phyloP scores from a whole-genome alignment of 2,888 invertebrate genomes.

The Polydrusus tereticollis region DNA sequence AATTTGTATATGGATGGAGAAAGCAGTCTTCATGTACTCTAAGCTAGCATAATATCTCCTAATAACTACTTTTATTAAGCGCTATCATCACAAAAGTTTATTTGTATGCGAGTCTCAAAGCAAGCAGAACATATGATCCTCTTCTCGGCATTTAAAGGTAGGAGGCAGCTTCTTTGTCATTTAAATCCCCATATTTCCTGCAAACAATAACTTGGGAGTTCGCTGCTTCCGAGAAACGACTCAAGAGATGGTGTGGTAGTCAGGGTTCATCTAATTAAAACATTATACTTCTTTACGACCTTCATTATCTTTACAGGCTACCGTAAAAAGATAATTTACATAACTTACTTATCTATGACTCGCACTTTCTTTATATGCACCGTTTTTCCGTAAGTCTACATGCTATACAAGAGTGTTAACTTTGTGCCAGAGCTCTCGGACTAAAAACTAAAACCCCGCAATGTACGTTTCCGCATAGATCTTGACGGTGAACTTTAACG shows the following conservation, averaged over 20 bases:
- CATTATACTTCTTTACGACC: not conserved
- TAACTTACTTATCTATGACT: not conserved
- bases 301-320: not conserved
- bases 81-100: not conserved
- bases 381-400: not conserved
- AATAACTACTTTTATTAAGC: not conserved
- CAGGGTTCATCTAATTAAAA: not conserved
- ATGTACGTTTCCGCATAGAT: constrained; percentile 62
- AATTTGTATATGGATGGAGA: too few relatives aligned
- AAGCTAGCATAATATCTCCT: too few relatives aligned
- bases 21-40: too few relatives aligned
- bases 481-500: constrained; percentile 65
- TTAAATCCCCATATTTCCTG: constrained; percentile 63
- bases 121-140: constrained; percentile 34
- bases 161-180: constrained; percentile 36
- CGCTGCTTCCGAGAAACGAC: constrained; percentile 29
- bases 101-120: constrained; percentile 17
- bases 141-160: constrained; percentile 27
- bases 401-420: not conserved
- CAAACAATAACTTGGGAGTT: constrained; percentile 61
- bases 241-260: constrained; percentile 7
- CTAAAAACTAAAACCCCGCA: constrained; percentile 42
- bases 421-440: constrained; percentile 22
- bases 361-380: not conserved
- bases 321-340: not conserved